Evolutionary conservation across 2,113 vertebrate genomes (phyloP), one percentile per base, ranked within the genome.

Genomic region (Mobula birostris): DNA sequence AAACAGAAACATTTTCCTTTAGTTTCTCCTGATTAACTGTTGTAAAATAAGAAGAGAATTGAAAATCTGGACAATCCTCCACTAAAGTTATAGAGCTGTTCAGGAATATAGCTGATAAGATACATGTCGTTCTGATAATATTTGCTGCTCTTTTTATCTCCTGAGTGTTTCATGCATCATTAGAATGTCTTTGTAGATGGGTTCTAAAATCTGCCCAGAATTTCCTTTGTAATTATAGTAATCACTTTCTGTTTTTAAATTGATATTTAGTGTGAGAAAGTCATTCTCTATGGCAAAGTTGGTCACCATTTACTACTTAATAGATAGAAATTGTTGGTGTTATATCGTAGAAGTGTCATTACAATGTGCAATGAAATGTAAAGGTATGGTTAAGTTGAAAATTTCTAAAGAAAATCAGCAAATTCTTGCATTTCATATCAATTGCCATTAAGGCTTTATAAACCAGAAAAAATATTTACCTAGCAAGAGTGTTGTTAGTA

Each of bases 211-310:
- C 48, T 93, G 32, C 0, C 36, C 70, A 74, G 91, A 14, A 27
- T 70, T 93, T 93, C 48, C 91, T 29, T 76, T 93, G 36, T 74
- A 74, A 93, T 93, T 93, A 70, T 19, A 32, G 14, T 91, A 70
- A 68, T 70, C 29, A 32, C 29, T 93, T 56, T 93, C 8, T 93
- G 66, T 40, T 72, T 7, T 74, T 93, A 93, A 93, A 48, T 93
- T 1, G 19, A 74, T 72, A 76, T 93, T 93, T 72, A 48, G 68
- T 93, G 91, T 21, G 27, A 90, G 36, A 74, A 74, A 93, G 24
- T 74, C n/a, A 74, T 93, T 93, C 70, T 93, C 68, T 27, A 27
- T 56, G 91, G 70, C 24, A 74, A 72, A 93, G 70, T 0, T 74
- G 19, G 48, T 56, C 68, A 40, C 68, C n/a, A 56, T 74, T 48